Percentiles rank a stretch among this genome's conserved stretches.
Evolutionary conservation across 2,113 vertebrate species (phyloP).

Genomic region (Tychaedon coryphoeus): DNA sequence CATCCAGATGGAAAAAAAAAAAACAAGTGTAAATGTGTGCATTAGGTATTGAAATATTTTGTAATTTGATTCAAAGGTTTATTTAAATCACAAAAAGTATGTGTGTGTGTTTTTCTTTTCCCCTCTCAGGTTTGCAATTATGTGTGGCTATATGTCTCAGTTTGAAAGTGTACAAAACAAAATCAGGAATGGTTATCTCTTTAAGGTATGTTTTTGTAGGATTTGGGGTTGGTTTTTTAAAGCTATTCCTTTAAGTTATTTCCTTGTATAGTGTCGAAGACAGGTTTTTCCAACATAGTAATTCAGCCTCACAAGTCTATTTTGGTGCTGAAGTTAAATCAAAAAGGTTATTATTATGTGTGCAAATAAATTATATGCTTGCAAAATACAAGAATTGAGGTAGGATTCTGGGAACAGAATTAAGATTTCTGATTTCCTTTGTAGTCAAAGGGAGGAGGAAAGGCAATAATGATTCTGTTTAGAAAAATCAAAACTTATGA

Average conservation of each 20-base stretch:
- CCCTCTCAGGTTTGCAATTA: constrained; percentile 87
- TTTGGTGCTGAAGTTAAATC: neutral
- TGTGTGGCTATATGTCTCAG: constrained; percentile 92
- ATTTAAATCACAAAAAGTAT: constrained; percentile 60
- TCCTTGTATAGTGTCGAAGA: neutral
- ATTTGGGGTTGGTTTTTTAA: neutral
- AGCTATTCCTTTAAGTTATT: constrained; percentile 46
- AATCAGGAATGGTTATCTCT: constrained; percentile 92
- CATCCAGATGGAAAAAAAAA: neutral
- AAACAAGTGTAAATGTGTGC: neutral
- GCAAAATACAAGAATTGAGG: neutral
- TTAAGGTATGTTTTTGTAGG: constrained; percentile 85
- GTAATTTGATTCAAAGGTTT: constrained; percentile 14
- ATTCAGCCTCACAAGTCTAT: neutral
- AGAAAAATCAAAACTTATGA: neutral
- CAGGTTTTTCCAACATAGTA: neutral
- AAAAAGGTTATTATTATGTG: neutral
- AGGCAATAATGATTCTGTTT: neutral
- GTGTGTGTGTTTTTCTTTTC: constrained; percentile 67
- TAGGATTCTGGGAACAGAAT: neutral
- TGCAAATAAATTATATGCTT: neutral
- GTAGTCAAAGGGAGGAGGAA: neutral
- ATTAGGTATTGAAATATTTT: constrained; percentile 42
- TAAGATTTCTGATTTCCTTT: neutral
- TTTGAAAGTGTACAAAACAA: constrained; percentile 94